Conservation (phyloP, 2,113 vertebrate genomes). For the Python bivittatus region DNA sequence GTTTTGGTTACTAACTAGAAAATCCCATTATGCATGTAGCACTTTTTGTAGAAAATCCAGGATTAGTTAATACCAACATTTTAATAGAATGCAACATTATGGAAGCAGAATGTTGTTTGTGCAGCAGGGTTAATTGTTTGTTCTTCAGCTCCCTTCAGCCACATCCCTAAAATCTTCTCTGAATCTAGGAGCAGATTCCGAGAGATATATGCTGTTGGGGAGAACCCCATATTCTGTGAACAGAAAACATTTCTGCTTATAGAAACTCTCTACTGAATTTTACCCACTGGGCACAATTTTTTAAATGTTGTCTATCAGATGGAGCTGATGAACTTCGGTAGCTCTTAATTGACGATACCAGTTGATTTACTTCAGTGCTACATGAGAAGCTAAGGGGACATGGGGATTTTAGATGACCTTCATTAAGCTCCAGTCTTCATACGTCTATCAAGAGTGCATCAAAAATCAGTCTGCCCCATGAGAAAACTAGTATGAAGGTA, state of each 20-base stretch:
- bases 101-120: not conserved
- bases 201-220: not conserved
- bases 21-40: constrained; percentile 7
- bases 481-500: constrained; percentile 16
- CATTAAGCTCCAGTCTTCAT: constrained; percentile 20
- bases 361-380: constrained; percentile 22
- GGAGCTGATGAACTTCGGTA: constrained; percentile 15
- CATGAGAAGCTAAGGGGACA: constrained; percentile 32
- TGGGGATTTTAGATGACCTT: constrained; percentile 16
- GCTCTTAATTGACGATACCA: constrained; percentile 38
- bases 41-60: constrained; percentile 33
- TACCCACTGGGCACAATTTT: not conserved
- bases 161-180: not conserved
- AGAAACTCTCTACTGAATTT: not conserved
- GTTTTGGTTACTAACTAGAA: constrained; percentile 41
- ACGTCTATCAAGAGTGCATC: constrained; percentile 14
- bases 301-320: constrained; percentile 34
- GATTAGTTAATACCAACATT: not conserved
- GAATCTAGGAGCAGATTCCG: not conserved
- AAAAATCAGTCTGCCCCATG: constrained; percentile 3
- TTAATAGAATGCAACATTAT: not conserved
- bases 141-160: not conserved
- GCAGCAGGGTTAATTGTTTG: not conserved
- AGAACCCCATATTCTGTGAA: not conserved
- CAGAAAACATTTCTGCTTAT: not conserved